Conservation (phyloP, 2,888 invertebrate species). For the Plemyria rubiginata region DNA sequence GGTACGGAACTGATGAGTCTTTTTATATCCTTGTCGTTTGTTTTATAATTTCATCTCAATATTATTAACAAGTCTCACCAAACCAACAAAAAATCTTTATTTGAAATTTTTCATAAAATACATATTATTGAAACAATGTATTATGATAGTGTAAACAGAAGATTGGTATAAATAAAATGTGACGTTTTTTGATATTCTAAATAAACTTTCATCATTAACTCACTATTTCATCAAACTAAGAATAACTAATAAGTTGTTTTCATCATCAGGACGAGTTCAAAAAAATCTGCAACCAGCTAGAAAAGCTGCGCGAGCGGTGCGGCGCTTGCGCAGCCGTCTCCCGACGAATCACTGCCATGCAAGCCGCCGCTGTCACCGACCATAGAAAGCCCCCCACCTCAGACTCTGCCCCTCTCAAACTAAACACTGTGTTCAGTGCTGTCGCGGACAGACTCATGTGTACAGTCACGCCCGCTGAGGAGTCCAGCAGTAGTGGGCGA, state of each 20-base stretch:
- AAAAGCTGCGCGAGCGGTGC: conserved; percentile 91
- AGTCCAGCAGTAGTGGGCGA: conserved; percentile 79
- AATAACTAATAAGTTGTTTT: background rate
- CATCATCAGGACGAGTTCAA: conserved; percentile 90
- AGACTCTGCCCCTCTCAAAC: conserved; percentile 77
- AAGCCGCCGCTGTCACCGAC: conserved; percentile 89
- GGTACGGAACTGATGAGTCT: background rate
- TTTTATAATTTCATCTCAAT: too few relatives aligned
- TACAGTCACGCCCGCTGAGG: conserved; percentile 79
- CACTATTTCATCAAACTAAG: too few relatives aligned
- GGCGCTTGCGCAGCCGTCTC: conserved; percentile 90
- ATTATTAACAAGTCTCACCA: too few relatives aligned
- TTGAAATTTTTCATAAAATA: too few relatives aligned
- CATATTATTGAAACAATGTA: too few relatives aligned
- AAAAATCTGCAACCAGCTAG: conserved; percentile 91
- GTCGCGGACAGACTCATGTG: conserved; percentile 82
- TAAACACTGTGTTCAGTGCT: conserved; percentile 82
- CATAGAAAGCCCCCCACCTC: conserved; percentile 73
- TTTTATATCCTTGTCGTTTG: background rate
- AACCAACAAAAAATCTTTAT: too few relatives aligned
- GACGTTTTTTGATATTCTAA: too few relatives aligned
- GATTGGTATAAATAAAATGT: too few relatives aligned
- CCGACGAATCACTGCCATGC: conserved; percentile 92
- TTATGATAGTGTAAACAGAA: too few relatives aligned
- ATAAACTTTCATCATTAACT: too few relatives aligned